Base-by-base conservation (phyloP, 2,113 vertebrate species). In the Morphnarchus princeps region DNA sequence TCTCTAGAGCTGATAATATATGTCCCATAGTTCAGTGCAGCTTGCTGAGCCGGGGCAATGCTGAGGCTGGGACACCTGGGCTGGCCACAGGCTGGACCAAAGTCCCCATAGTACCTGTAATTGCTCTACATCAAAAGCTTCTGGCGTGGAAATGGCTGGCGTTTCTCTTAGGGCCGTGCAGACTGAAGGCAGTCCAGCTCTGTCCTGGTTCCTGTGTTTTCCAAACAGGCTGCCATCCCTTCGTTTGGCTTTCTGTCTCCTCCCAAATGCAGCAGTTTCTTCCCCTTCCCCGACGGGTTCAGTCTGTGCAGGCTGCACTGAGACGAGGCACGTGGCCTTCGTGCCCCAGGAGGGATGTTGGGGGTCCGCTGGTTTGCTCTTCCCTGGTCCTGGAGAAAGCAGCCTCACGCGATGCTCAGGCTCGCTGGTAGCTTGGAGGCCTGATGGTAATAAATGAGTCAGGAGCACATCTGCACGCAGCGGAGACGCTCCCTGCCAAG, bases 401-500 rank as follows among this genome's bases (percentile, higher is more conserved):
- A 32, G 29, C 92, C 93, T 77, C 19, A 14, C 24, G 87, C 87
- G 18, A 61, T 50, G 93, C 61, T 74, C 13, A 2, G 86, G 84
- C 94, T 94, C 31, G 11, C 94, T 82, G 91, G 76, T 82, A 94
- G 93, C 83, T 90, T 7, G 34, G 82, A 85, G 95, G 95, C 79
- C 95, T 82, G 94, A 57, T 77, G 92, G 95, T 70, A 86, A 96
- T 89, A 91, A 91, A 96, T 62, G 98, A 96, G 97, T 88, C 96
- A 97, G 91, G 97, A 98, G 98, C 98, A 98, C 98, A 98, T 98
- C 98, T 98, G 98, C 98, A 98, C 98, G 55, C 98, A 98, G 98
- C 93, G 54, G 97, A 98, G 97, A 96, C 97, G 98, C 98, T 97
- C 95, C 96, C 98, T 98, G 99, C 98, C 98, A 99, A 98, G 98